These are phyloP conservation scores for Gastracanthus pulcherrimus DNA, from an alignment of 2,888 invertebrate species.

Conservation along the genomic window DNA sequence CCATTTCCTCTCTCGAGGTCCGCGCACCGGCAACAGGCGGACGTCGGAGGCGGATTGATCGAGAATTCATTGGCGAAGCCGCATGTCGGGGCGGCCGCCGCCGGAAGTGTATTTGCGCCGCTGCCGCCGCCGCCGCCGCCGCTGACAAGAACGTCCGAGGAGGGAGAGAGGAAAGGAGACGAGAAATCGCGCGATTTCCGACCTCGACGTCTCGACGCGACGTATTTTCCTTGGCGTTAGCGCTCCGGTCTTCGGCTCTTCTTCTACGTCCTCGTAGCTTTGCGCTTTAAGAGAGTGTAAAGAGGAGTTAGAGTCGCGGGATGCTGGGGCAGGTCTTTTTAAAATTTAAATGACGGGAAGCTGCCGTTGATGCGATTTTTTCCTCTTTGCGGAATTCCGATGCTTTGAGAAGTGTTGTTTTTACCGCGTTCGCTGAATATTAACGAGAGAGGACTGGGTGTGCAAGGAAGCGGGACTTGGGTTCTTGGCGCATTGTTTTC, in stretches of 20 bases:
- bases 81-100: not conserved
- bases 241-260: not conserved
- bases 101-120: conserved; percentile 12
- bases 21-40: not conserved
- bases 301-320: too few relatives aligned
- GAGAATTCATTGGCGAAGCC: conserved; percentile 26
- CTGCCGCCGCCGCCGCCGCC: too few relatives aligned
- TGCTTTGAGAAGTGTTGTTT: too few relatives aligned
- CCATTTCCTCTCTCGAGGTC: conserved; percentile 23
- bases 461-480: too few relatives aligned
- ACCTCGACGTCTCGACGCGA: not conserved
- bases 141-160: too few relatives aligned
- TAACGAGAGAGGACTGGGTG: too few relatives aligned
- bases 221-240: not conserved
- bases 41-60: conserved; percentile 16
- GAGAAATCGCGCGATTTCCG: not conserved
- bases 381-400: not conserved
- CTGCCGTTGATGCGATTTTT: not conserved
- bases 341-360: not conserved
- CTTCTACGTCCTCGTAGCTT: too few relatives aligned
- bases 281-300: too few relatives aligned
- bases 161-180: too few relatives aligned
- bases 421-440: not conserved
- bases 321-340: not conserved
- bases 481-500: too few relatives aligned